phyloP scores from a whole-genome alignment of 1,140 invertebrate genomes.

The Drepana arcuata region DNA sequence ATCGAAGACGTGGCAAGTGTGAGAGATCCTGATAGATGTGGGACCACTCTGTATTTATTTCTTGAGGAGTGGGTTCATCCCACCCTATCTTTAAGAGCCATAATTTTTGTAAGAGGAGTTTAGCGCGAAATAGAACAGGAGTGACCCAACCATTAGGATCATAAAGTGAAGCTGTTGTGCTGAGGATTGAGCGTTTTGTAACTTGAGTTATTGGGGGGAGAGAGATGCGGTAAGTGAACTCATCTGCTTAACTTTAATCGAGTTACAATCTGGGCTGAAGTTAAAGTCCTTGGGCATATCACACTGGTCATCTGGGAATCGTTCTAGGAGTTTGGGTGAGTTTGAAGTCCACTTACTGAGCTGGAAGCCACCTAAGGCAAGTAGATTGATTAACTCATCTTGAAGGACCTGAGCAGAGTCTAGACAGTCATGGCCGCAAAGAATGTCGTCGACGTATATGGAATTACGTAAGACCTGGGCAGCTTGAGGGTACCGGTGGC shows the following conservation, averaged over 20 bases:
- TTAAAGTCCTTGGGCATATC: slow-evolving; percentile 12
- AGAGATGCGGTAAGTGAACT: slow-evolving; percentile 2
- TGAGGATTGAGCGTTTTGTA: slow-evolving; percentile 11
- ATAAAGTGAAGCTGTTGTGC: slow-evolving; percentile 11
- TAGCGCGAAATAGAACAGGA: slow-evolving; percentile 5
- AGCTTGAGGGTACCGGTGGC: neutral
- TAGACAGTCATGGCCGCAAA: neutral
- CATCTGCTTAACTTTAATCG: slow-evolving; percentile 4
- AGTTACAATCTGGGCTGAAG: slow-evolving; percentile 5
- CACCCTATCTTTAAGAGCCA: slow-evolving; percentile 5
- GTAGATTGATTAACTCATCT: neutral
- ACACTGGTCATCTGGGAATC: slow-evolving; percentile 12
- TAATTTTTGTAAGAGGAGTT: slow-evolving; percentile 8
- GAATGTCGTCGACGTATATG: slow-evolving; percentile 1
- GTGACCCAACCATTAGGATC: slow-evolving; percentile 15
- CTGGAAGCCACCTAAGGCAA: slow-evolving; percentile 5
- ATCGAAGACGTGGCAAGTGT: neutral
- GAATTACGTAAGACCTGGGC: slow-evolving; percentile 2
- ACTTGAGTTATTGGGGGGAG: neutral
- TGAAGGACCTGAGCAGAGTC: slow-evolving; percentile 1
- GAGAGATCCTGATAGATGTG: slow-evolving; percentile 4
- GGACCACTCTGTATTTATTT: slow-evolving; percentile 5
- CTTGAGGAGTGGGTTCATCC: slow-evolving; percentile 3
- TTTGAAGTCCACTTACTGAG: slow-evolving; percentile 4
- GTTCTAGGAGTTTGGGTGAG: slow-evolving; percentile 1